phyloP scores from a whole-genome alignment of 2,888 invertebrate species.

The Pinctada fucata region DNA sequence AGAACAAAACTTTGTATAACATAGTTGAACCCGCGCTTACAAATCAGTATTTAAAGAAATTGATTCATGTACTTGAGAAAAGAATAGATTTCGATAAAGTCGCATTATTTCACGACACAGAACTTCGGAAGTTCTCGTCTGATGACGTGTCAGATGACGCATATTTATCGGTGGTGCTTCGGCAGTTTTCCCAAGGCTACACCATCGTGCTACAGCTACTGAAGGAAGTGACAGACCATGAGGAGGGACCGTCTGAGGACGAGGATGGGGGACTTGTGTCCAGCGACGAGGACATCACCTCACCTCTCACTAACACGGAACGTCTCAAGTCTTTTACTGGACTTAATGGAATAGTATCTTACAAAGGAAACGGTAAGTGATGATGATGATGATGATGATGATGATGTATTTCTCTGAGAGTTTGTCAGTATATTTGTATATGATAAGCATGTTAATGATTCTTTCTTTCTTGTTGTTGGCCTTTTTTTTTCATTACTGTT shows the following conservation, averaged over 20 bases:
- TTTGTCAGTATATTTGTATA: background rate
- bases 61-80: conserved; percentile 84
- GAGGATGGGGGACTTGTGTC: conserved; percentile 45
- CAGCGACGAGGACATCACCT: conserved; percentile 53
- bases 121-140: conserved; percentile 79
- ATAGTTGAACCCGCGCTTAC: conserved; percentile 85
- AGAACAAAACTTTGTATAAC: conserved; percentile 91
- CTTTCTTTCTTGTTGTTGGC: too few relatives aligned
- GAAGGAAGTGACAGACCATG: conserved; percentile 49
- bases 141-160: conserved; percentile 42
- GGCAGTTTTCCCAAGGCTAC: conserved; percentile 65
- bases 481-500: too few relatives aligned
- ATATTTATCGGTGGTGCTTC: conserved; percentile 56
- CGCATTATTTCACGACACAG: conserved; percentile 84
- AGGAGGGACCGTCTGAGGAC: conserved; percentile 40
- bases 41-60: conserved; percentile 87
- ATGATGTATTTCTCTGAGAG: conserved; percentile 5
- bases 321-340: conserved; percentile 48
- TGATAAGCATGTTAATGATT: too few relatives aligned
- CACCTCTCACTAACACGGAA: conserved; percentile 55
- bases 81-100: conserved; percentile 95
- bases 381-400: background rate
- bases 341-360: conserved; percentile 46
- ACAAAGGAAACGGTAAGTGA: conserved; percentile 42
- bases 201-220: conserved; percentile 54